Base-by-base conservation (phyloP, 2,888 invertebrate genomes). In the Cerastis leucographa region DNA sequence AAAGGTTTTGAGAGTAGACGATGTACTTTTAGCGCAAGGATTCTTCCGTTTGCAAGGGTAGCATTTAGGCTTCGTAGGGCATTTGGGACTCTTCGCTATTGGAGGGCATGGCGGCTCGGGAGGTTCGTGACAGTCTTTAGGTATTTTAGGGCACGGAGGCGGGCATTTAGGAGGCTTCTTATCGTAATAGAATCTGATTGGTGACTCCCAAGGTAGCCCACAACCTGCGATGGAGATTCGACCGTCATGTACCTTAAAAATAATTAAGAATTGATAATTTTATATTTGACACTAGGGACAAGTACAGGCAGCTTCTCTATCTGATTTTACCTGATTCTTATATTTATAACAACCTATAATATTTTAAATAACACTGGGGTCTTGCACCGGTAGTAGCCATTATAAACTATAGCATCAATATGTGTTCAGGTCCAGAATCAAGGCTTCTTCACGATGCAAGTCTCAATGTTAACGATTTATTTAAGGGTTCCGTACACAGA, bases 201-300 rank as follows among this genome's bases (percentile, higher is more conserved):
- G 17, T 11, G 49, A 44, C 22, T 29, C 6, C 54, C 46, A 54
- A 19, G 54, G 54, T 14, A 65, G 40, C 14, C 19, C 25, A 22
- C 11, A 14, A 40, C 1, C 19, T 25, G 62, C 44, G n/a, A 17
- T 17, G 51, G 35, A 40, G 59, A 59, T 25, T 25, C 29, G 22
- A 29, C 22, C 14, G 42, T 14, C 68, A 40, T 17, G 44, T n/a
- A 73, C 29, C 83, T 83, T 67, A 61, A 72, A 84, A 80, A 8
- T 3, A 8, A 59, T 59, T 59, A 59, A 7, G 3, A 29, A 8
- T 6, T 59, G 2, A 8, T 59, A 17, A 59, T 59, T 29, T 59
- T 59, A 59, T 29, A 29, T 17, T 56, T 56, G 25, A 56, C 25
- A 56, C 25, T 56, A 56, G 54, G 35, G 35, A 35, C 35, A 35